Evolutionary conservation across 2,113 vertebrate species (phyloP), one percentile per base, ranked within the genome.

Genomic region (Onychostruthus taczanowskii): DNA sequence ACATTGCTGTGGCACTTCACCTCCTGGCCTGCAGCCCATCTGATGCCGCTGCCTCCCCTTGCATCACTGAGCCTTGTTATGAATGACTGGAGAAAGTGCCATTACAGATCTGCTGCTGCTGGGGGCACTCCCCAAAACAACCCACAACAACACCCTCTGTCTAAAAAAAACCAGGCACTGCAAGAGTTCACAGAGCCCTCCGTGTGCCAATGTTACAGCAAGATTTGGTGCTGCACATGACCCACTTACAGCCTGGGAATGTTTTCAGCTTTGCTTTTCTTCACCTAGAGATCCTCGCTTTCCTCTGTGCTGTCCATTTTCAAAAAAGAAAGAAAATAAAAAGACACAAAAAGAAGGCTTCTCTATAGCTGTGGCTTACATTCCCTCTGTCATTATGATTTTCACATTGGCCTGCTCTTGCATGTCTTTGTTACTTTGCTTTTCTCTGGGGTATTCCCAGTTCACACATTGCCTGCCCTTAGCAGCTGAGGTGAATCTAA

Each of bases 261-360:
- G 16, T 46, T 62, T 68, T 47, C 13, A 11, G 8, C 43, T 63
- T 37, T 46, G 35, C 4, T 21, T 76, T 46, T 44, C 79, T 59
- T 33, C 52, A 13, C 3, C 0, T 2, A 44, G 46, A 41, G 26
- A 23, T 27, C 50, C 64, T n/a, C 1, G 0, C 43, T 37, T 66
- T 56, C 7, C 13, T 15, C 11, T 11, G 5, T 20, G 30, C n/a
- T 37, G 33, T 39, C 47, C 9, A 1, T 21, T 75, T 49, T 47
- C 68, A 8, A 23, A 46, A 87, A 41, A 33, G 46, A 47, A 39
- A 61, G 11, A 4, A 23, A 83, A 24, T 13, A 7, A 24, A 44
- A 31, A 31, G 9, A 5, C 20, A 30, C 7, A 26, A 26, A 62
- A 53, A 41, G 31, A 50, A 7, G 15, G 28, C 4, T 43, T 68